Evolutionary conservation across 1,140 invertebrate species (phyloP).

Genomic region (Neodiprion lecontei): DNA sequence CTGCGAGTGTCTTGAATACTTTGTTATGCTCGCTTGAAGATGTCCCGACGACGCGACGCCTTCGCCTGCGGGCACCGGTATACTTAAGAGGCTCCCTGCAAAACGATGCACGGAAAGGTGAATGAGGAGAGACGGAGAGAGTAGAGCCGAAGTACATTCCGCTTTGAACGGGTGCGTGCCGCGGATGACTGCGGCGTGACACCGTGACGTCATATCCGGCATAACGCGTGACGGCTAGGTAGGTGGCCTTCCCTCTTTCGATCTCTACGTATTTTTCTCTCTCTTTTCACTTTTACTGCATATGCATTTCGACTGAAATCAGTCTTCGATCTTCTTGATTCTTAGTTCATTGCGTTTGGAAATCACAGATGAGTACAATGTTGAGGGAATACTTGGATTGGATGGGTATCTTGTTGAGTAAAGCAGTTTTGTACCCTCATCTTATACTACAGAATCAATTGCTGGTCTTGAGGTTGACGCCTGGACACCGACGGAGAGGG

Average conservation of each 20-base stretch:
- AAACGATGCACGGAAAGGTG: no score
- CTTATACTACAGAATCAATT: no score
- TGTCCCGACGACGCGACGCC: neutral
- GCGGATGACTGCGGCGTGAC: conserved; percentile 21
- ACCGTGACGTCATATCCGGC: conserved; percentile 49
- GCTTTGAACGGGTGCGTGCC: neutral
- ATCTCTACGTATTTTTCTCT: conserved; percentile 16
- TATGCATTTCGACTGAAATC: neutral
- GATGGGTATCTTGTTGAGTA: no score
- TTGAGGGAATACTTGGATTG: no score
- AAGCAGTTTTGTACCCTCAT: no score
- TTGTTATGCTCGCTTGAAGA: neutral
- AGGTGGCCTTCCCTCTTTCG: conserved; percentile 35
- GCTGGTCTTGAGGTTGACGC: no score
- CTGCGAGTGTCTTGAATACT: neutral
- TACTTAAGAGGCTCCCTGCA: no score
- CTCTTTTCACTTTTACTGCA: neutral
- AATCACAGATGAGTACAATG: no score
- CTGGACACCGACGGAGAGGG: no score
- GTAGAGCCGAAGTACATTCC: neutral
- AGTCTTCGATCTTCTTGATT: neutral
- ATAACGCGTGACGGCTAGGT: conserved; percentile 48
- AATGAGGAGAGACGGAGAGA: no score
- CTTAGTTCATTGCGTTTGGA: no score
- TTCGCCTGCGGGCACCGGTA: neutral